phyloP scores from a whole-genome alignment of 2,113 vertebrate genomes.

The Poeciliopsis turrubarensis region DNA sequence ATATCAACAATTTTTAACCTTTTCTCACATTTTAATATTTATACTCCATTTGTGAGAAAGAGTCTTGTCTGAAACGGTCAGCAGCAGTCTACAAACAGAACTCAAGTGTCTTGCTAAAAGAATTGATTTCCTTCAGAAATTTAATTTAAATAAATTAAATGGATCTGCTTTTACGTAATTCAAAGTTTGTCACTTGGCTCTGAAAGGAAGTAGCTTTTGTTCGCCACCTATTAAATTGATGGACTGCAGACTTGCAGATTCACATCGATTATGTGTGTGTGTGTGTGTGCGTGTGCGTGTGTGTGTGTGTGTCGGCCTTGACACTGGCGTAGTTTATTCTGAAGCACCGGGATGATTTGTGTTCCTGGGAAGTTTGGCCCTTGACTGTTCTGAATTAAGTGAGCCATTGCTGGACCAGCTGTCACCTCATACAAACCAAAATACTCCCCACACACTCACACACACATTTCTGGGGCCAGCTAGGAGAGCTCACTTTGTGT shows the following conservation, averaged over 20 bases:
- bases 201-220: constrained; percentile 44
- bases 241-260: constrained; percentile 51
- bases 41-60: background rate
- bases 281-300: background rate
- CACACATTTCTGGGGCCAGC: constrained; percentile 34
- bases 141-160: constrained; percentile 23
- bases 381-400: constrained; percentile 57
- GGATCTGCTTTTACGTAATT: constrained; percentile 41
- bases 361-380: constrained; percentile 43
- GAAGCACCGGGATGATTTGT: constrained; percentile 55
- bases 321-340: constrained; percentile 32
- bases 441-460: background rate
- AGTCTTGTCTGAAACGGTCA: background rate
- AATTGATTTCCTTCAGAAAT: constrained; percentile 3
- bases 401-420: constrained; percentile 68
- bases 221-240: constrained; percentile 48
- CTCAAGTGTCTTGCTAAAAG: background rate
- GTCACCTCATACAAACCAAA: constrained; percentile 46
- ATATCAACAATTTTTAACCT: background rate
- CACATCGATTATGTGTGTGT: background rate
- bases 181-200: constrained; percentile 35
- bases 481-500: constrained; percentile 42
- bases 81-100: constrained; percentile 12
- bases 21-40: background rate
- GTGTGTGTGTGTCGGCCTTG: background rate